These are phyloP conservation scores for Augochlora pura DNA, from an alignment of 1,140 invertebrate genomes.

Conservation along the genomic window DNA sequence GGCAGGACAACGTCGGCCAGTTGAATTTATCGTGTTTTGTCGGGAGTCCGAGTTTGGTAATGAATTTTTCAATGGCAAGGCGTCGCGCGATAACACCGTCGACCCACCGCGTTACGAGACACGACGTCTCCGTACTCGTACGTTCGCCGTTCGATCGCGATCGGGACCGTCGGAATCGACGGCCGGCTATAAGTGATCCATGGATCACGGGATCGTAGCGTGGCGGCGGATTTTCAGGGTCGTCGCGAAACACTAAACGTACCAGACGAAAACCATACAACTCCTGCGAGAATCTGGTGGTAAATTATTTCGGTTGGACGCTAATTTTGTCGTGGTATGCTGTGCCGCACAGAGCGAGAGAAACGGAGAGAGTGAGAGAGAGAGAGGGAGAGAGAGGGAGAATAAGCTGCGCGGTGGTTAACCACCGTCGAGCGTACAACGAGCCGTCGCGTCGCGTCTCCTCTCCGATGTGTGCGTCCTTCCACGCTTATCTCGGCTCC, in stretches of 20 bases:
- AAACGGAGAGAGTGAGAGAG: background rate
- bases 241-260: slow-evolving; percentile 19
- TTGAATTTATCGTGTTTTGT: background rate
- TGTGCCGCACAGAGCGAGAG: background rate
- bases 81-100: background rate
- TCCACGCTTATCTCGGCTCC: background rate
- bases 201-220: background rate
- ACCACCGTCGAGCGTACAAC: slow-evolving; percentile 9
- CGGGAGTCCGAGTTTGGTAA: background rate
- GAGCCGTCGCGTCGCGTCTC: background rate
- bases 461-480: background rate
- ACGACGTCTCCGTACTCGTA: too few species aligned
- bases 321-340: slow-evolving; percentile 59
- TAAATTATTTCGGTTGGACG: slow-evolving; percentile 60
- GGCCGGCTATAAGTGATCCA: background rate
- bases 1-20: too few species aligned
- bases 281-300: slow-evolving; percentile 31
- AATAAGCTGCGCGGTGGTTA: slow-evolving; percentile 20
- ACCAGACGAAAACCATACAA: slow-evolving; percentile 42
- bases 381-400: slow-evolving; percentile 15
- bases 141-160: too few species aligned
- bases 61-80: background rate
- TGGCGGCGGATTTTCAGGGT: slow-evolving; percentile 52
- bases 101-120: background rate
- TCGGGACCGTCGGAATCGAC: background rate